phyloP scores from a whole-genome alignment of 2,888 invertebrate species.

The Eucera pruinosa region DNA sequence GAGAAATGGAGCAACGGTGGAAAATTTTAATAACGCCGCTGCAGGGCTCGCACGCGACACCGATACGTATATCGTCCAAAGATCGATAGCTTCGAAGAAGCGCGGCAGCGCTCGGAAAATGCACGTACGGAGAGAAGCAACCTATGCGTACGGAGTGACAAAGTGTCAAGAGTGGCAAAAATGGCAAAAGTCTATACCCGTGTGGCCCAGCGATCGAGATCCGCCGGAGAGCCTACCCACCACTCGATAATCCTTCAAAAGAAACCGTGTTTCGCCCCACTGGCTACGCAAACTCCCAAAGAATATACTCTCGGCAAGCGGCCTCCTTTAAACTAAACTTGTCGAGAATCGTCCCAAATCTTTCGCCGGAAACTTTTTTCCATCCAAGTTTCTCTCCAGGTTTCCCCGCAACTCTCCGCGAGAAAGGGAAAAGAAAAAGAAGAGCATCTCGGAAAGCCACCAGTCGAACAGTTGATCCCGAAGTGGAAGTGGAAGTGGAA shows the following conservation, averaged over 20 bases:
- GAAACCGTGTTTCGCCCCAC: background rate
- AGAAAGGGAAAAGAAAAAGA: too few relatives aligned
- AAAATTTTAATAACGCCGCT: conserved; percentile 15
- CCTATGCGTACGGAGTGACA: background rate
- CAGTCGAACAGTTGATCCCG: background rate
- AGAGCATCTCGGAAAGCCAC: background rate
- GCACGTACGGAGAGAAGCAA: too few relatives aligned
- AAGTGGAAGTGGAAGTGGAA: too few relatives aligned
- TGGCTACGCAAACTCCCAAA: too few relatives aligned
- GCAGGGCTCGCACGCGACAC: background rate
- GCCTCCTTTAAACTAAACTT: conserved; percentile 7
- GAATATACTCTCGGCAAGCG: background rate
- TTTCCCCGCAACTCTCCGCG: background rate
- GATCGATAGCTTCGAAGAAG: background rate
- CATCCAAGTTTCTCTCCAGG: conserved; percentile 8
- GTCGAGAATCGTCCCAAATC: background rate
- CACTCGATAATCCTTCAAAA: background rate
- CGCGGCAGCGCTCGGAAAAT: background rate
- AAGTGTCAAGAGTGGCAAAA: background rate
- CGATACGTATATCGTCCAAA: background rate
- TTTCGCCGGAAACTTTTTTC: conserved; percentile 11
- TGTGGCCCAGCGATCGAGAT: background rate
- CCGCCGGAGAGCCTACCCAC: background rate
- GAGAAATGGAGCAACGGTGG: background rate
- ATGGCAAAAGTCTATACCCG: too few relatives aligned